phyloP scores from a whole-genome alignment of 1,140 invertebrate genomes.

The Listronotus oregonensis region DNA sequence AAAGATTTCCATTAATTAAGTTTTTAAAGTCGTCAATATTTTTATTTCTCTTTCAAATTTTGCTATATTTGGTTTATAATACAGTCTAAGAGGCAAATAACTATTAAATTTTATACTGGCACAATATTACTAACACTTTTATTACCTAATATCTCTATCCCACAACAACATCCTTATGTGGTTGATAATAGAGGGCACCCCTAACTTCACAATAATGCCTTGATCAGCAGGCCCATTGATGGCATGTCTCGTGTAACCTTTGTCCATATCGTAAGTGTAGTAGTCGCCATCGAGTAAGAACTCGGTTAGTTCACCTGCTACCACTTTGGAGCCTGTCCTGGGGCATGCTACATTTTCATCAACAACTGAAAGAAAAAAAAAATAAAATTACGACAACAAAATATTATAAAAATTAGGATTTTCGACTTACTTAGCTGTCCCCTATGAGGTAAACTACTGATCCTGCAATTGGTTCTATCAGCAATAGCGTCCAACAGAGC shows the following conservation, averaged over 20 bases:
- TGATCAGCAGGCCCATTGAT: slow-evolving; percentile 82
- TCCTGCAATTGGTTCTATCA: slow-evolving; percentile 75
- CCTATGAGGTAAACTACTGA: slow-evolving; percentile 80
- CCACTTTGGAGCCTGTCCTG: slow-evolving; percentile 77
- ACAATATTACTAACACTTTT: too few species aligned
- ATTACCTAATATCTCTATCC: slow-evolving; percentile 87
- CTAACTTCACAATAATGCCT: slow-evolving; percentile 87
- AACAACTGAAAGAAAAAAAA: slow-evolving; percentile 64
- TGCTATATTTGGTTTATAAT: too few species aligned
- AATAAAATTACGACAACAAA: not conserved
- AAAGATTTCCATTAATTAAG: too few species aligned
- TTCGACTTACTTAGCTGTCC: slow-evolving; percentile 69
- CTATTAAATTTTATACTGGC: too few species aligned
- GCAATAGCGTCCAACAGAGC: slow-evolving; percentile 93
- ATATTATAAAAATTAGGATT: too few species aligned
- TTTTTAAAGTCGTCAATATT: too few species aligned
- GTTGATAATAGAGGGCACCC: slow-evolving; percentile 89
- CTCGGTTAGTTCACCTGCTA: slow-evolving; percentile 85
- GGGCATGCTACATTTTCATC: slow-evolving; percentile 90
- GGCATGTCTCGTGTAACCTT: slow-evolving; percentile 89
- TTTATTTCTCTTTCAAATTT: too few species aligned
- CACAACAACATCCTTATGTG: slow-evolving; percentile 90
- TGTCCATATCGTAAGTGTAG: slow-evolving; percentile 88
- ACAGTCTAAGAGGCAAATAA: too few species aligned
- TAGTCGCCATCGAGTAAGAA: slow-evolving; percentile 87